Conservation (phyloP, 2,113 vertebrate species). For the Cacatua alba region DNA sequence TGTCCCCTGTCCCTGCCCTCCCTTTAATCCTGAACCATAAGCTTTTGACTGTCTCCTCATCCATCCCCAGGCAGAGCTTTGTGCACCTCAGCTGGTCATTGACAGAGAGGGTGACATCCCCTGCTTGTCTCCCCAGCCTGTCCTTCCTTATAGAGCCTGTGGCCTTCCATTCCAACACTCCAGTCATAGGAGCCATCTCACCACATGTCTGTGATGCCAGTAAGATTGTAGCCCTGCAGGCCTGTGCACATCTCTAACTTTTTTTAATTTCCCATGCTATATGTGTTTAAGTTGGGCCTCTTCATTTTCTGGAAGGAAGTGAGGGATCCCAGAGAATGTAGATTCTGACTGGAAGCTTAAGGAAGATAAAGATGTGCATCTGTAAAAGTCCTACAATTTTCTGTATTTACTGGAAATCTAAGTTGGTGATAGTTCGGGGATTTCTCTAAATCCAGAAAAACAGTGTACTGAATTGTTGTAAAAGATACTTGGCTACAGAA, state of each 20-base stretch:
- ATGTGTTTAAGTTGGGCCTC: background rate
- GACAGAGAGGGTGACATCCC: background rate
- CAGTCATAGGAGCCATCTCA: background rate
- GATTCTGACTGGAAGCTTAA: background rate
- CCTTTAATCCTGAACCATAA: background rate
- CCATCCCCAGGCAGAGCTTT: background rate
- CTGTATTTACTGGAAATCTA: background rate
- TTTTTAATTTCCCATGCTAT: background rate
- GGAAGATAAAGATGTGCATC: background rate
- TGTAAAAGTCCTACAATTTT: background rate
- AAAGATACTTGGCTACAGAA: background rate
- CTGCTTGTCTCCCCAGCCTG: background rate
- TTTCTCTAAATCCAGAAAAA: background rate
- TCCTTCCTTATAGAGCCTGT: background rate
- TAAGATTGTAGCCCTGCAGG: background rate
- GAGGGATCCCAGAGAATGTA: background rate
- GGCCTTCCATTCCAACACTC: background rate
- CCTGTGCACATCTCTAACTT: background rate
- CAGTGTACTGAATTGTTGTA: background rate
- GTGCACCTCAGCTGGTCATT: background rate
- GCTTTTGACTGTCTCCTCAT: rapidly evolving
- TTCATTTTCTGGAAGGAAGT: background rate
- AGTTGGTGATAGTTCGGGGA: background rate
- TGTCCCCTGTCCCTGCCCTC: background rate
- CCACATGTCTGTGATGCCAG: background rate